Base-by-base conservation (phyloP, 2,797 vertebrate genomes). In the Zalophus californianus region DNA sequence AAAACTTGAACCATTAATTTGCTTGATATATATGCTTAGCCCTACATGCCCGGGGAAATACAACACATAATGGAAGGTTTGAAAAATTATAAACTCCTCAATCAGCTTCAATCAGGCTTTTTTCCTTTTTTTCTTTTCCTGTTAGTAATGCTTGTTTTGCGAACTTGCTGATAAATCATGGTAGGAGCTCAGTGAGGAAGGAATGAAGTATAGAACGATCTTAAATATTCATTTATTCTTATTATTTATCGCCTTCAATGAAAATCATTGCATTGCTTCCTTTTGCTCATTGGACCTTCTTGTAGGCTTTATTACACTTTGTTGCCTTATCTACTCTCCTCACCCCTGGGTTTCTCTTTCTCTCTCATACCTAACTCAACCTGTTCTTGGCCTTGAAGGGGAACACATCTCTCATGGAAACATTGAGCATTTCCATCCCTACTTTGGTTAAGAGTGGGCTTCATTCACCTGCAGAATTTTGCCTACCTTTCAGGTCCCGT, bases 31-130 rank as follows among this genome's bases (percentile, higher is more conserved):
- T n/a, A 4, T 35, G 3, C 32, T 95, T 44, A 79, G 25, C 11
- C n/a, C n/a, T 94, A 23, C 1, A 9, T 72, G 52, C 66, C 66
- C 66, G 21, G 68, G 85, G 56, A 91, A 83, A 88, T 83, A 91
- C 91, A 95, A 77, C 27, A 25, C 5, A 52, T 4, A 91, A 32
- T 66, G 25, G 50, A 90, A 97, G 23, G 3, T 77, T 68, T 92
- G 82, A 66, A 90, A 96, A 95, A 56, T 52, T 94, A 90, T 85
- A 78, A 91, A 56, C n/a, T 54, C 83, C 85, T 94, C 86, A 62
- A 20, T 83, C 64, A 66, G 58, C 32, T 78, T 84, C 60, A 91
- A 23, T 84, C 9, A n/a, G 23, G 50, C 25, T 60, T 27, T 66
- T 78, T 52, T 23, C 18, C 73, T 15, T 50, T 85, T 52, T 35